These are phyloP conservation scores for Zootoca vivipara DNA, from an alignment of 2,113 vertebrate species.

Conservation along the genomic window DNA sequence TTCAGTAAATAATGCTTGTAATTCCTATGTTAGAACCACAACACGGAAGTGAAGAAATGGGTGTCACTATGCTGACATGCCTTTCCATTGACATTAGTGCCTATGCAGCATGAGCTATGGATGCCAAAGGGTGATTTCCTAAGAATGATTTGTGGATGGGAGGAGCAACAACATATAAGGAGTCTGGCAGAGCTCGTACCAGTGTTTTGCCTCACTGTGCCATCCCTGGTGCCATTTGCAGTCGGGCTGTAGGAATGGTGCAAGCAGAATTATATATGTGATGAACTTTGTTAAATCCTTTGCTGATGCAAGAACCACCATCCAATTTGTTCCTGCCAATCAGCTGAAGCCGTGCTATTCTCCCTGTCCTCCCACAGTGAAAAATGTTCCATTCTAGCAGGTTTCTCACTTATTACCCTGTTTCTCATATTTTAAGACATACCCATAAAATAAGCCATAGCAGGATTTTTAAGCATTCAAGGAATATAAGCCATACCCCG, in stretches of 20 bases:
- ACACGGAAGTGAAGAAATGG: too few species aligned
- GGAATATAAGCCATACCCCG: too few species aligned
- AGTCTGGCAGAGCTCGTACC: neutral
- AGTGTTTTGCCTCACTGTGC: neutral
- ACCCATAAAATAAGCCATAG: too few species aligned
- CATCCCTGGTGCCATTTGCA: neutral
- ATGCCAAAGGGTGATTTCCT: neutral
- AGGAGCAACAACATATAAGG: neutral
- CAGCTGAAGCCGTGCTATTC: neutral
- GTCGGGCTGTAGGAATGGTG: neutral
- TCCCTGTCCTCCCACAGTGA: neutral
- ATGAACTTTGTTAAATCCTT: neutral
- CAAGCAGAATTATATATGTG: neutral
- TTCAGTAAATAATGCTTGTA: neutral
- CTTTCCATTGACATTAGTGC: neutral
- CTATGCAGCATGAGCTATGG: neutral
- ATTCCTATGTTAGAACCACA: neutral
- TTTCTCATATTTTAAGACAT: too few species aligned
- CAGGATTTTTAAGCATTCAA: too few species aligned
- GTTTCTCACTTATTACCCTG: neutral
- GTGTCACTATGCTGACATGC: neutral
- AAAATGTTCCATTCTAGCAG: neutral
- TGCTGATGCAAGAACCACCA: neutral
- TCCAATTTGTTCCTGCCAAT: neutral
- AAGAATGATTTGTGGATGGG: neutral